phyloP scores from a whole-genome alignment of 2,113 vertebrate species.

The Trachemys scripta region DNA sequence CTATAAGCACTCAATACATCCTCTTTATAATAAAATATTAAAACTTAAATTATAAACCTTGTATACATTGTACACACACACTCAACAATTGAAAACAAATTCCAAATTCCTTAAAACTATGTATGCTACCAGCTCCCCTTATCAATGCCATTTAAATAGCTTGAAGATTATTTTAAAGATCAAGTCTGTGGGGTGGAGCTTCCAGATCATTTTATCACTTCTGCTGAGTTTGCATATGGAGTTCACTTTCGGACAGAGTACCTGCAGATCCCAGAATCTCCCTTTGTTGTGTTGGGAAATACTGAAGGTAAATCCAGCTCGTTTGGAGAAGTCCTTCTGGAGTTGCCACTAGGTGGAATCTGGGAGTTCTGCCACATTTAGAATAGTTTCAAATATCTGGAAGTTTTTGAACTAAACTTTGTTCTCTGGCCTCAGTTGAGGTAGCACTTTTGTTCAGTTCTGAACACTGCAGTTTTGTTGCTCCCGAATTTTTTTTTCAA shows the following conservation, averaged over 20 bases:
- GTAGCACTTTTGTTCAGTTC: background rate
- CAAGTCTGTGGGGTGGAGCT: background rate
- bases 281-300: background rate
- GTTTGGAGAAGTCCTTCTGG: too few species aligned
- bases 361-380: background rate
- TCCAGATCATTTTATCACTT: background rate
- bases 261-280: background rate
- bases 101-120: background rate
- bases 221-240: background rate
- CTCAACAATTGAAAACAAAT: background rate
- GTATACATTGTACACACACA: background rate
- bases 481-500: background rate
- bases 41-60: background rate
- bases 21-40: background rate
- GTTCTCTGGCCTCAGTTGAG: background rate
- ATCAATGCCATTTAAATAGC: background rate
- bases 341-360: too few species aligned
- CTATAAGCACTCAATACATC: background rate
- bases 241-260: background rate
- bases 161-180: background rate
- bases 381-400: background rate
- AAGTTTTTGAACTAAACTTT: background rate
- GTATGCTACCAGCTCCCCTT: background rate
- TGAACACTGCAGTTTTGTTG: background rate
- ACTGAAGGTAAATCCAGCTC: too few species aligned